A percentile compares a stretch with the other conserved stretches of the same genome.
Conservation (phyloP, 2,888 invertebrate genomes). For the Matsumyia berberina region DNA sequence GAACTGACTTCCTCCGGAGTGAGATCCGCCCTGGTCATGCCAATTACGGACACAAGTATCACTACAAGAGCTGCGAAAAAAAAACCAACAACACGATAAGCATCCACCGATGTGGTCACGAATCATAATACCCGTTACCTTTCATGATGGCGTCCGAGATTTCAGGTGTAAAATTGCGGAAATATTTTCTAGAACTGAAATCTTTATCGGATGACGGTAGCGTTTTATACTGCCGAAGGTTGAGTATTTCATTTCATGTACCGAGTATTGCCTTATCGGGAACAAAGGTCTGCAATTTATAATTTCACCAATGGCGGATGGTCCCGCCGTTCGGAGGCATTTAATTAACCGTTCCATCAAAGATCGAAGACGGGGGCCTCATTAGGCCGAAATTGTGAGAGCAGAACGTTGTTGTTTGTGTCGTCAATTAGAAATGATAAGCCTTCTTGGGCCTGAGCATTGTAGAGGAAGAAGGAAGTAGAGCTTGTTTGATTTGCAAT, state of each 20-base stretch:
- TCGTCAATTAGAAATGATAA: conserved; percentile 1
- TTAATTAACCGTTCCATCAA: conserved; percentile 25
- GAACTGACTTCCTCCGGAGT: not conserved
- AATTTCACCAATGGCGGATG: conserved; percentile 27
- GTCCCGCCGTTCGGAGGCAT: conserved; percentile 6
- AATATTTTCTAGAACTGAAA: conserved; percentile 52
- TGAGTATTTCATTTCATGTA: conserved; percentile 23
- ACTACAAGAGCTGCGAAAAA: conserved; percentile 34
- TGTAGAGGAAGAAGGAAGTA: conserved; percentile 29
- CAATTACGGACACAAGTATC: conserved; percentile 15
- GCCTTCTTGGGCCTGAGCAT: conserved; percentile 1
- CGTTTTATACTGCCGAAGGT: conserved; percentile 49
- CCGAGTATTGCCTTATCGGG: conserved; percentile 40
- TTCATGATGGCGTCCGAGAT: conserved; percentile 44
- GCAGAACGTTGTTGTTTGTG: conserved; percentile 42
- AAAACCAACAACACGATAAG: too few relatives aligned
- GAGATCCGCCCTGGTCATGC: not conserved
- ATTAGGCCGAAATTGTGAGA: conserved; percentile 41
- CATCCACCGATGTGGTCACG: too few relatives aligned
- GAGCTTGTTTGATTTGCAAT: conserved; percentile 27
- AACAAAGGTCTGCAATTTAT: conserved; percentile 57
- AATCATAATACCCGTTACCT: conserved; percentile 42
- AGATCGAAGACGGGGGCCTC: conserved; percentile 18
- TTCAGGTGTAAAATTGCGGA: conserved; percentile 27
- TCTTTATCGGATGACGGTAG: conserved; percentile 36